Evolutionary conservation across 2,797 vertebrate species (phyloP), one percentile per base, ranked within the genome.

Genomic region (Balearica regulorum): DNA sequence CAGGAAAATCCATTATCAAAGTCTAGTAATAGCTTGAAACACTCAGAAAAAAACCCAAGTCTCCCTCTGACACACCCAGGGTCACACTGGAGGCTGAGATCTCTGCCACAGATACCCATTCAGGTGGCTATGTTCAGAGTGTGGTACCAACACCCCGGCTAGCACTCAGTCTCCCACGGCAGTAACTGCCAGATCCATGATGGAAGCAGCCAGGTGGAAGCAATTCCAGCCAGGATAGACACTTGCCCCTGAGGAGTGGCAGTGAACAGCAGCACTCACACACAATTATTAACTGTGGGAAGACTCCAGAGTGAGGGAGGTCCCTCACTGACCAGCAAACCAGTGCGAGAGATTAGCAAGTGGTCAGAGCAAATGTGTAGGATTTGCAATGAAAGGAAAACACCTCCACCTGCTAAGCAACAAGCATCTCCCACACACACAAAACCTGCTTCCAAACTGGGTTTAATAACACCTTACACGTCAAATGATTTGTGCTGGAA

Each of bases 121-220:
- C 35, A 48, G 35, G 25, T 31, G 51, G 16, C 11, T 55, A 22
- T 5, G 8, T 44, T 51, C 41, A 60, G 26, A 80, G 20, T 1
- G 1, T 3, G 11, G 77, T 25, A 86, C 21, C 12, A 6, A 20
- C 3, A 1, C 13, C 16, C 24, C 1, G 1, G 68, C 21, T 54
- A 83, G 17, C 1, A 1, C 69, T 55, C 48, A 75, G 24, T 6
- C 12, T 71, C 43, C 31, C 31, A 39, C 3, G 3, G 29, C 49
- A 76, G 9, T 44, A 88, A 21, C 21, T 76, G 48, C 76, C 1
- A 6, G 53, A 57, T 57, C 53, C 3, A 2, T 4, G 21, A 57
- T 20, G n/a, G 44, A 90, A 72, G 14, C 53, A 81, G 61, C 22
- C 39, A 78, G 69, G 25, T 28, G 24, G 48, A 66, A 69, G 29